Base-by-base conservation (phyloP, 2,888 invertebrate species). In the Cabera pusaria region DNA sequence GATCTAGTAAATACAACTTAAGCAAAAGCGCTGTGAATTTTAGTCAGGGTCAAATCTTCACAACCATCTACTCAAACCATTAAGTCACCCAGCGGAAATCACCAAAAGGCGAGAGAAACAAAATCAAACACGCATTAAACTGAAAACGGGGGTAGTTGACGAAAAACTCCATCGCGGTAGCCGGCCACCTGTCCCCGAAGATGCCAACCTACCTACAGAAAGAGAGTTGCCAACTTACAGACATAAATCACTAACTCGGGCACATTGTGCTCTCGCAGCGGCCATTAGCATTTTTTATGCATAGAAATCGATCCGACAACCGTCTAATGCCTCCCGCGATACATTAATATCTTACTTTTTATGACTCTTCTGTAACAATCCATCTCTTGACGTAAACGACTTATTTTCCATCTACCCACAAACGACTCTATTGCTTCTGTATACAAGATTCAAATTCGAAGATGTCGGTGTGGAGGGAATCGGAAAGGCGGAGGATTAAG, bases 311-410 rank as follows among this genome's bases (percentile, higher is more conserved):
- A 88, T 87, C 88, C 85, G 51, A 54, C 68, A 66, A 75, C 80
- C 73, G 79, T 77, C 83, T 87, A 87, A 88, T 86, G 88, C 87
- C 85, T 87, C 87, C 87, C 87, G 77, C 84, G 87, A 88, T 88
- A 88, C 88, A 88, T 88, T 88, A 87, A 88, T 88, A 88, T 87
- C 87, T 87, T 84, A 87, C 86, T 88, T 88, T 88, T 88, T 88
- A 88, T 85, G 87, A 87, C 83, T 88, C 81, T 84, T 84, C 77
- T 72, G 78, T 74, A 87, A 84, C 81, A 83, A 80, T 81, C 67
- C 75, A 74, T 78, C 80, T 75, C 64, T 36, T 32, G 52, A 41
- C 64, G 48, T 72, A 85, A 79, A 52, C 52, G 56, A 57, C 71
- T 41, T 16, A 0, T 0, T 1, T 0, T 1, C n/a, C n/a, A n/a